These are phyloP conservation scores for Nothoprocta pentlandii DNA, from an alignment of 2,113 vertebrate species.

Conservation along the genomic window DNA sequence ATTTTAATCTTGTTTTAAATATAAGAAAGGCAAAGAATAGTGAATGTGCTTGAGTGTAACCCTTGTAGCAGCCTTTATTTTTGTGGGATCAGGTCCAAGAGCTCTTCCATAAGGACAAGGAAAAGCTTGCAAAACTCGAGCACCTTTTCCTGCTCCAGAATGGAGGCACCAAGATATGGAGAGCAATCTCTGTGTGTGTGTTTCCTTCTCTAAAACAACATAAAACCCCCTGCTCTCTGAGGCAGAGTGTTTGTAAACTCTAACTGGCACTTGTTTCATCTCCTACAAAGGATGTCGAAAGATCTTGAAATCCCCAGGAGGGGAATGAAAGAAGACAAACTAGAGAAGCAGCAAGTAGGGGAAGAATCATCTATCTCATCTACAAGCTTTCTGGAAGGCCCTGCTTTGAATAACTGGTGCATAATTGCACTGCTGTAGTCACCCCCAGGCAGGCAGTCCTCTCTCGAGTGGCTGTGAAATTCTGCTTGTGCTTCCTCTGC, in stretches of 20 bases:
- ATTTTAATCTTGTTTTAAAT: conserved; percentile 19
- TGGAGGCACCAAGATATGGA: background rate
- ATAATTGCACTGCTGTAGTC: conserved; percentile 3
- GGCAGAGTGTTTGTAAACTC: background rate
- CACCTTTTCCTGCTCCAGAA: background rate
- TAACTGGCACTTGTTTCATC: conserved; percentile 26
- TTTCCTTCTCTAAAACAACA: too few relatives aligned
- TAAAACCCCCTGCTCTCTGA: background rate
- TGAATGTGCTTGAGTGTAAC: background rate
- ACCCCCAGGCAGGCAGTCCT: background rate
- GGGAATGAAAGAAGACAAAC: conserved; percentile 21
- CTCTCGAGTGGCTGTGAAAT: conserved; percentile 8
- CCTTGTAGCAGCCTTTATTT: background rate
- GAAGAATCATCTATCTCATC: background rate
- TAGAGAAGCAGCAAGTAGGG: background rate
- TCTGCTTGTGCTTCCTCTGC: conserved; percentile 4
- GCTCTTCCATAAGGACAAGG: background rate
- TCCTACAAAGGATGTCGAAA: background rate
- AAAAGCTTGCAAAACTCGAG: background rate
- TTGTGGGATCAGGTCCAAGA: background rate
- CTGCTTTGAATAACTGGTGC: conserved; percentile 29
- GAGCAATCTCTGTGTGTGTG: background rate
- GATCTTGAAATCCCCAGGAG: conserved; percentile 27
- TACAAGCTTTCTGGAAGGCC: conserved; percentile 20
- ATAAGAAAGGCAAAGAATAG: background rate